These are phyloP conservation scores for Dynastes hyllus DNA, from an alignment of 2,888 invertebrate species.

Conservation along the genomic window DNA sequence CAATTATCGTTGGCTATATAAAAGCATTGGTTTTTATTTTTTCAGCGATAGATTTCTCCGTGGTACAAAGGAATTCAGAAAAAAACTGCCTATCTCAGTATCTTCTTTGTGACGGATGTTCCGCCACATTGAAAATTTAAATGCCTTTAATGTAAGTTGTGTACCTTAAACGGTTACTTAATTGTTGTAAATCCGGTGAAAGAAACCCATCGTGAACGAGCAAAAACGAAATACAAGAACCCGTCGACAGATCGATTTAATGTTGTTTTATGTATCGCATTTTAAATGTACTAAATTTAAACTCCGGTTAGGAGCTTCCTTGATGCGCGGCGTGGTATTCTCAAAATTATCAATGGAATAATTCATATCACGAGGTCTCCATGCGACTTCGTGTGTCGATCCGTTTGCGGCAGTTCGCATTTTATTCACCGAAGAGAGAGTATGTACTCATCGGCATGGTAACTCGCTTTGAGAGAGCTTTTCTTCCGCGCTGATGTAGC, in stretches of 20 bases:
- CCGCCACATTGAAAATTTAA: constrained; percentile 39
- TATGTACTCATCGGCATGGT: constrained; percentile 7
- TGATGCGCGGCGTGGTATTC: not conserved
- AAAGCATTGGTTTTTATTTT: not conserved
- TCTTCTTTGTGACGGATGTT: constrained; percentile 21
- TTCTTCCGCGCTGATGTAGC: constrained; percentile 37
- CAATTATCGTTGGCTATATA: constrained; percentile 13
- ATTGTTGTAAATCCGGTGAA: constrained; percentile 18
- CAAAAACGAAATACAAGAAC: constrained; percentile 29
- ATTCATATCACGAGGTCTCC: constrained; percentile 33
- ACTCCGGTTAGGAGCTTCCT: not conserved
- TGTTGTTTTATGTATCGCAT: constrained; percentile 22
- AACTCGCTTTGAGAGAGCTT: constrained; percentile 19
- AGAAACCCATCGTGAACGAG: not conserved
- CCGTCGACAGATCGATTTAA: constrained; percentile 32
- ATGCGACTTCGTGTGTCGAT: constrained; percentile 16
- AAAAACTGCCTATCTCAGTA: not conserved
- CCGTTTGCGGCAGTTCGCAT: constrained; percentile 32
- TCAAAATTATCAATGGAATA: constrained; percentile 33
- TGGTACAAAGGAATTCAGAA: constrained; percentile 3
- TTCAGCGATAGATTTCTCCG: not conserved
- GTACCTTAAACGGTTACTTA: constrained; percentile 31
- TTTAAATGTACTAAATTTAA: not conserved
- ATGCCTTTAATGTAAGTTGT: not conserved
- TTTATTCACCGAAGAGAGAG: not conserved